A percentile compares a stretch with the other conserved stretches of the same genome.
phyloP scores from a whole-genome alignment of 2,888 invertebrate genomes.

The Portevinia maculata region DNA sequence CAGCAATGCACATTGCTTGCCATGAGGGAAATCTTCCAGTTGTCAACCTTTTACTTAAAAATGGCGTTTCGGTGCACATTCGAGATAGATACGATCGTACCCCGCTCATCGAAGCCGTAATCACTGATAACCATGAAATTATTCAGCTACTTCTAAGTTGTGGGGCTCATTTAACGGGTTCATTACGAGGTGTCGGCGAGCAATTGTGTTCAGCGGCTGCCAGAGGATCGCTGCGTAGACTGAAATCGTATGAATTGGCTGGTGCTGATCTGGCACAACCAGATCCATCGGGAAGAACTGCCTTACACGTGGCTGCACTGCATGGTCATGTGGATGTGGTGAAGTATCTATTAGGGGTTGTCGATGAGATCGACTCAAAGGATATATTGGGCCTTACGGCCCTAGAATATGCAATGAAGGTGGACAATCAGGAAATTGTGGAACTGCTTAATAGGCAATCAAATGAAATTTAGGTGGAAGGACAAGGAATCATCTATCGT shows the following conservation, averaged over 20 bases:
- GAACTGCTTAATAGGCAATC: slow-evolving; percentile 61
- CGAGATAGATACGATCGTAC: slow-evolving; percentile 89
- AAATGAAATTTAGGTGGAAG: background rate
- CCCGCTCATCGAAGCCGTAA: slow-evolving; percentile 88
- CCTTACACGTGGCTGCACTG: slow-evolving; percentile 88
- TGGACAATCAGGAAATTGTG: slow-evolving; percentile 74
- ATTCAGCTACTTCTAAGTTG: slow-evolving; percentile 88
- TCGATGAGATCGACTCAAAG: slow-evolving; percentile 80
- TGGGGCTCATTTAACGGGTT: slow-evolving; percentile 89
- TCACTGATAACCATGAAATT: slow-evolving; percentile 85
- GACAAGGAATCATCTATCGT: background rate
- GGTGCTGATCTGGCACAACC: slow-evolving; percentile 86
- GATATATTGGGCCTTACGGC: slow-evolving; percentile 86
- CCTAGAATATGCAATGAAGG: slow-evolving; percentile 83
- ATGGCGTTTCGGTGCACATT: slow-evolving; percentile 92
- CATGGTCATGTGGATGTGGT: slow-evolving; percentile 84
- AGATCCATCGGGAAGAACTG: slow-evolving; percentile 87
- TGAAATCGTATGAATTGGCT: slow-evolving; percentile 86
- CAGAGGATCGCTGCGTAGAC: slow-evolving; percentile 84
- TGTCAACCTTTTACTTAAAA: slow-evolving; percentile 88
- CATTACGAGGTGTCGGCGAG: slow-evolving; percentile 86
- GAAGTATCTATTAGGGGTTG: slow-evolving; percentile 84
- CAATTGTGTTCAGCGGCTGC: slow-evolving; percentile 88
- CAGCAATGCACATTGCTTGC: slow-evolving; percentile 92
- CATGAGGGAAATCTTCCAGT: slow-evolving; percentile 87